These are phyloP conservation scores for Eubucco bourcierii DNA, from an alignment of 2,113 vertebrate species.

Conservation along the genomic window DNA sequence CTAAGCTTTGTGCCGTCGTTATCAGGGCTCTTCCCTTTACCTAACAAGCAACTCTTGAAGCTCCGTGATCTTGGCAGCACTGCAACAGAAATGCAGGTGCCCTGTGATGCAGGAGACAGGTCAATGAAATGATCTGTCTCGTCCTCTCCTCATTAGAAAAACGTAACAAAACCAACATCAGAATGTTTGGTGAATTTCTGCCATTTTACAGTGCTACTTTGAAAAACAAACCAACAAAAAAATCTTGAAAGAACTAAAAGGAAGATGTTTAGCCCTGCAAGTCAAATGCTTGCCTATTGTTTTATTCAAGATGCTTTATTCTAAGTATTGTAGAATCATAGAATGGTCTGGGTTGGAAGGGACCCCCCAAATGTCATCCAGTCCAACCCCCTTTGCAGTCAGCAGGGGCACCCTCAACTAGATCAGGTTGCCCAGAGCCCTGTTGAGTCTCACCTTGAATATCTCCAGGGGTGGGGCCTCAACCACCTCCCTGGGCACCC, in stretches of 20 bases:
- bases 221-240: not conserved
- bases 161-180: too few relatives aligned
- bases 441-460: too few relatives aligned
- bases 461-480: too few relatives aligned
- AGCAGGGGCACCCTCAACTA: too few relatives aligned
- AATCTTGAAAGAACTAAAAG: not conserved
- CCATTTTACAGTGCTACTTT: not conserved
- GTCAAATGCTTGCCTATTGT: not conserved
- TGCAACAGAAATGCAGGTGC: accelerated
- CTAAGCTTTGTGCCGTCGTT: accelerated
- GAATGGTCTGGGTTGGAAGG: too few relatives aligned
- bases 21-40: not conserved
- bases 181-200: not conserved
- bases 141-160: not conserved
- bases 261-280: not conserved
- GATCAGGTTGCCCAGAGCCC: too few relatives aligned
- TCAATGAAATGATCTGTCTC: not conserved
- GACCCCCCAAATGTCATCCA: too few relatives aligned
- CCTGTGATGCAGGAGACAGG: not conserved
- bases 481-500: too few relatives aligned
- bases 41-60: not conserved
- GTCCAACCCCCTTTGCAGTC: too few relatives aligned
- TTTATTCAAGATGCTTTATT: not conserved
- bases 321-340: not conserved
- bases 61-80: not conserved